These are phyloP conservation scores for Beroe ovata DNA, from an alignment of 37 sponge, comb jelly and placozoan species.

Conservation along the genomic window DNA sequence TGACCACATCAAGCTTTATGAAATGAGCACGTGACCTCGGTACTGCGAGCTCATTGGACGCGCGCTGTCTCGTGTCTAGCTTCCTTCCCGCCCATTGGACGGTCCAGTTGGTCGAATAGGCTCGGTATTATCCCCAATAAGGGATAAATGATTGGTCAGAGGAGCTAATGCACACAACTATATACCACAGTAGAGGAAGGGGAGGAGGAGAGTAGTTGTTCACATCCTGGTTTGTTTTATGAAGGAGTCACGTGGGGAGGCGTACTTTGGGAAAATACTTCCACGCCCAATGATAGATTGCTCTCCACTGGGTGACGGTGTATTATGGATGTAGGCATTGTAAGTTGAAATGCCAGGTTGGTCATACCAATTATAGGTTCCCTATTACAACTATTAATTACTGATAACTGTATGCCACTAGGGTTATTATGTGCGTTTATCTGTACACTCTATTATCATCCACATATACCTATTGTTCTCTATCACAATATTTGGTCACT, in stretches of 20 bases:
- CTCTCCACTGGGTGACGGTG: no score
- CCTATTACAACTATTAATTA: no score
- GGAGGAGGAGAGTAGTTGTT: background rate
- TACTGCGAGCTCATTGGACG: constrained; percentile 11
- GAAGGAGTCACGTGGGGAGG: background rate
- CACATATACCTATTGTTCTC: no score
- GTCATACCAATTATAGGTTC: no score
- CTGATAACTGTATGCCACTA: no score
- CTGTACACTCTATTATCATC: background rate
- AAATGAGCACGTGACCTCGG: background rate
- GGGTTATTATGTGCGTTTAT: background rate
- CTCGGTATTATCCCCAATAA: constrained; percentile 36
- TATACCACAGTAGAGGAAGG: background rate
- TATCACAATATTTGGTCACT: no score
- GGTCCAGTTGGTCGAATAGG: background rate
- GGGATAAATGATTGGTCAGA: constrained; percentile 10
- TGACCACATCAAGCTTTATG: constrained; percentile 65
- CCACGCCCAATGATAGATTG: no score
- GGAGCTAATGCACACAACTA: background rate
- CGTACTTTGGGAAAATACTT: no score
- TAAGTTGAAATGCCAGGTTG: no score
- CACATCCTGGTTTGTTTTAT: background rate
- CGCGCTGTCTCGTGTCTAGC: background rate
- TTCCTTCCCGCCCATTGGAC: background rate
- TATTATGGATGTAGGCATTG: no score